Evolutionary conservation across 2,888 invertebrate species (phyloP).

Genomic region (Blastobasis adustella): DNA sequence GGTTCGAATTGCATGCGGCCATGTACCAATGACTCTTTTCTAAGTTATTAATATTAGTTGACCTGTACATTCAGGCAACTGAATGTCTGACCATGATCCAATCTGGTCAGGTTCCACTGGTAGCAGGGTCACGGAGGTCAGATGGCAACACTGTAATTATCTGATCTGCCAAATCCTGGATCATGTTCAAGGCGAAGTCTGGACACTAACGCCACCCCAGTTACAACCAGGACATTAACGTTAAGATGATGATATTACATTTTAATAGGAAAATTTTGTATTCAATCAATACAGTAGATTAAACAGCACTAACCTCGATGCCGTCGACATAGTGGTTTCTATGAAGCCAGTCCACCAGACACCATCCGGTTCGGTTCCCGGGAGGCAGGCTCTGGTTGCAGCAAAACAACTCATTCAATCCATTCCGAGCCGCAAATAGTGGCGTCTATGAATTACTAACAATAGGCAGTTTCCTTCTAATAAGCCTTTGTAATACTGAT

Average conservation of each 20-base stretch:
- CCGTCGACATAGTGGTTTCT: background rate
- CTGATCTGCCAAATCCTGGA: too few species aligned
- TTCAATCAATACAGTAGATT: background rate
- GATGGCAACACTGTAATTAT: too few species aligned
- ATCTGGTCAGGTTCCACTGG: too few species aligned
- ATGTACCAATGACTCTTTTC: too few species aligned
- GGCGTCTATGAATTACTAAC: conserved; percentile 52
- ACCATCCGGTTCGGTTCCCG: conserved; percentile 35
- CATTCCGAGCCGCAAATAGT: conserved; percentile 46
- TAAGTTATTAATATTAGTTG: too few species aligned
- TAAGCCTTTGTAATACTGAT: conserved; percentile 60
- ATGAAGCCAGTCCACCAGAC: conserved; percentile 12
- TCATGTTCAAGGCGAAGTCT: too few species aligned
- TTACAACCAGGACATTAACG: too few species aligned
- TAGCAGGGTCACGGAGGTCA: too few species aligned
- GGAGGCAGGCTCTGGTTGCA: conserved; percentile 44
- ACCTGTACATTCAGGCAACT: too few species aligned
- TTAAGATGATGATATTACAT: background rate
- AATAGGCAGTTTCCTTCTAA: conserved; percentile 63
- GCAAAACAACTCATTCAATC: conserved; percentile 50
- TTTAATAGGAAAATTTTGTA: background rate
- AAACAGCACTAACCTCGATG: background rate
- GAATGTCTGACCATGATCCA: too few species aligned
- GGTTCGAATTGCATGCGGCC: too few species aligned
- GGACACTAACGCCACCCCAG: too few species aligned